Percentiles rank a stretch among this genome's conserved stretches.
Conservation (phyloP, 2,113 vertebrate genomes). For the Andinoacara biseriatus region DNA sequence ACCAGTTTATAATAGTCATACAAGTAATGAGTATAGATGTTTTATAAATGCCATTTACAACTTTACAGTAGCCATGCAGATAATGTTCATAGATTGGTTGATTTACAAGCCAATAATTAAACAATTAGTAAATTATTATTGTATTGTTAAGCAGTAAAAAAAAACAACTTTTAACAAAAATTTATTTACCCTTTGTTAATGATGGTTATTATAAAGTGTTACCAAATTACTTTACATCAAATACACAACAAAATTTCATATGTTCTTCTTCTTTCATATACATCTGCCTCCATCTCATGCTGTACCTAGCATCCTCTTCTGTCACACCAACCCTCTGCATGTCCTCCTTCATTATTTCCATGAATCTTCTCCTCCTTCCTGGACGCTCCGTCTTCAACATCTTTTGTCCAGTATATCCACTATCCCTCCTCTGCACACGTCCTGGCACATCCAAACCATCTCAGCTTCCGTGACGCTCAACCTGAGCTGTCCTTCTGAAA, state of each 20-base stretch:
- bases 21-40: neutral
- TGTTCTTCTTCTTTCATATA: conserved; percentile 1
- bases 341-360: neutral
- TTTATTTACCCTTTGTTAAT: neutral
- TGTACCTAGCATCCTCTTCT: neutral
- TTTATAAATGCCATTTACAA: neutral
- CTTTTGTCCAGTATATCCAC: neutral
- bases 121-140: neutral
- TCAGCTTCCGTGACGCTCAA: neutral
- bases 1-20: neutral
- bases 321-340: neutral
- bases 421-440: neutral
- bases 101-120: neutral
- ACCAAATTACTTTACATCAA: neutral
- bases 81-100: neutral
- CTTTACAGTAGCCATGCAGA: neutral
- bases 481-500: neutral
- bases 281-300: neutral
- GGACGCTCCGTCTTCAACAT: neutral
- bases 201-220: neutral
- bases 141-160: neutral
- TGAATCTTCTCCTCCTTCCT: neutral
- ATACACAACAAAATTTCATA: neutral
- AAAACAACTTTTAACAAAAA: neutral
- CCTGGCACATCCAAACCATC: neutral